Conservation (phyloP, 2,888 invertebrate species). For the Steinernema hermaphroditum region DNA sequence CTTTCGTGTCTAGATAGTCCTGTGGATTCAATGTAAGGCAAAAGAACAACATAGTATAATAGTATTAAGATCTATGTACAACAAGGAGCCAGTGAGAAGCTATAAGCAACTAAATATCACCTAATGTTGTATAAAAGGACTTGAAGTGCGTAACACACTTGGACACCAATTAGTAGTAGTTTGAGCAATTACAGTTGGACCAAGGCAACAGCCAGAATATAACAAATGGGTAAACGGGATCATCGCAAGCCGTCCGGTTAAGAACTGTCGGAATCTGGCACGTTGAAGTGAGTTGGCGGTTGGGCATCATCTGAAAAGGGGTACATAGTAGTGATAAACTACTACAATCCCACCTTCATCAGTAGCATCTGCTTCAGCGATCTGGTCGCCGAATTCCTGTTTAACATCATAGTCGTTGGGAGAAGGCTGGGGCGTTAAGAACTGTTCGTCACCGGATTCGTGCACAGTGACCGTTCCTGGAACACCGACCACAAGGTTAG, state of each 20-base stretch:
- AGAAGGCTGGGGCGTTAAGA: conserved; percentile 4
- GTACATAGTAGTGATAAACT: not conserved
- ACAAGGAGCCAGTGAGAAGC: not conserved
- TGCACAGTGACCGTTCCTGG: not conserved
- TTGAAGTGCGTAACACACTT: not conserved
- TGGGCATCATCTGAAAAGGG: not conserved
- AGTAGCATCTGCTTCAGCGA: not conserved
- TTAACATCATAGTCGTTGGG: conserved; percentile 11
- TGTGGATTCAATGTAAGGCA: too few relatives aligned
- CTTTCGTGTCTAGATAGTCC: too few relatives aligned
- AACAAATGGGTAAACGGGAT: not conserved
- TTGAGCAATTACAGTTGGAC: conserved; percentile 11
- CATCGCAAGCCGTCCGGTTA: not conserved
- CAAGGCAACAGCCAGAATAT: conserved; percentile 9
- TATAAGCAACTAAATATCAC: not conserved
- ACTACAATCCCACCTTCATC: not conserved
- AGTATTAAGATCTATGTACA: conserved; percentile 1
- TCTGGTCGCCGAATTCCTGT: not conserved
- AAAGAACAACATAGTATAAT: not conserved
- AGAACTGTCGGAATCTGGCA: not conserved
- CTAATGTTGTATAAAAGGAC: not conserved
- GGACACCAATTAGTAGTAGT: not conserved
- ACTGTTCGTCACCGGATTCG: conserved; percentile 8
- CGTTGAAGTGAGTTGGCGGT: conserved; percentile 9
- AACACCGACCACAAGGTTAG: not conserved